Percentiles rank a stretch among this genome's conserved stretches.
phyloP scores from a whole-genome alignment of 2,888 invertebrate species.

The Dusona sp. region DNA sequence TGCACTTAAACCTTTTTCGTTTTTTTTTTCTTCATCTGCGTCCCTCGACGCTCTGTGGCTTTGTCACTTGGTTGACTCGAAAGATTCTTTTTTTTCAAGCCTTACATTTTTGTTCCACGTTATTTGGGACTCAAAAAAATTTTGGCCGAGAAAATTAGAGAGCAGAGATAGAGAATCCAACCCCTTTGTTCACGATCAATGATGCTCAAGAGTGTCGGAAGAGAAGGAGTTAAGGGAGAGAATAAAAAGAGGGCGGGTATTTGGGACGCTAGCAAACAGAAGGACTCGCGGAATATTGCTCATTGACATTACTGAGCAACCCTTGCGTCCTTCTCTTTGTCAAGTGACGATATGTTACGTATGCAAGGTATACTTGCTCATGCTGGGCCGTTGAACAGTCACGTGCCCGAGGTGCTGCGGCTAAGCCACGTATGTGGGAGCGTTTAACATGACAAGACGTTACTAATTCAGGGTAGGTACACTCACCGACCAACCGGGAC shows the following conservation, averaged over 20 bases:
- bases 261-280: neutral
- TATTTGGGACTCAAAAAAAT: neutral
- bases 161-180: slow-evolving; percentile 14
- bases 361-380: slow-evolving; percentile 5
- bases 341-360: slow-evolving; percentile 29
- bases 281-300: neutral
- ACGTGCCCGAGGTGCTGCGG: slow-evolving; percentile 69
- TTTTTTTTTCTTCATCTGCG: slow-evolving; percentile 65
- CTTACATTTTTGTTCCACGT: neutral
- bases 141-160: slow-evolving; percentile 50
- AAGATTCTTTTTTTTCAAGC: neutral
- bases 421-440: slow-evolving; percentile 72
- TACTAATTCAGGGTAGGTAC: slow-evolving; percentile 83
- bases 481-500: slow-evolving; percentile 71
- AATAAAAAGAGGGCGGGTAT: slow-evolving; percentile 22
- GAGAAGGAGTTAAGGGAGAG: slow-evolving; percentile 52
- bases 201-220: slow-evolving; percentile 11
- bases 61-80: neutral
- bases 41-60: slow-evolving; percentile 60
- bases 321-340: neutral
- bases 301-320: neutral
- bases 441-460: slow-evolving; percentile 83
- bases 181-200: slow-evolving; percentile 20
- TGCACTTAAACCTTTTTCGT: slow-evolving; percentile 77
- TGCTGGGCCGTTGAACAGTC: slow-evolving; percentile 50